Evolutionary conservation across 2,113 vertebrate genomes (phyloP).

Genomic region (Microcebus murinus): DNA sequence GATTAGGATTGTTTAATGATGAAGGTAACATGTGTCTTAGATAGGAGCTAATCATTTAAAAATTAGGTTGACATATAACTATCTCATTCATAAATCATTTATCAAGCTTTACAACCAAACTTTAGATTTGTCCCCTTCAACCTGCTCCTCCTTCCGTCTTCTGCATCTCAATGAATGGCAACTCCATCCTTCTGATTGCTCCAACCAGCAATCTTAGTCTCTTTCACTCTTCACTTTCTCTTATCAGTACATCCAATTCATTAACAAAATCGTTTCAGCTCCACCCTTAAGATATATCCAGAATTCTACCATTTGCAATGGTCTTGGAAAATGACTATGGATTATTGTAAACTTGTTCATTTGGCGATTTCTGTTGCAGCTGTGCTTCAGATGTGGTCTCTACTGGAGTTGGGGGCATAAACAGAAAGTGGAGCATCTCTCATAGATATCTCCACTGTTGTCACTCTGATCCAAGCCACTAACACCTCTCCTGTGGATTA

Average conservation of each 20-base stretch:
- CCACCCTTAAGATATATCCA: neutral
- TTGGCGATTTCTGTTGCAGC: neutral
- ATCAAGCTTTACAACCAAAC: neutral
- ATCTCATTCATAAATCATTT: neutral
- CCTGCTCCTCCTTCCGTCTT: neutral
- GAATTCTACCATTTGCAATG: neutral
- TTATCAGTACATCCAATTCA: neutral
- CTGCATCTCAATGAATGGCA: neutral
- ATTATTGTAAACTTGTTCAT: neutral
- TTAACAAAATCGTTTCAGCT: neutral
- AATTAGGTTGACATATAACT: neutral
- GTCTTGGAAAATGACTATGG: neutral
- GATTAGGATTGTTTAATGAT: neutral
- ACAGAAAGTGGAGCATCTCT: neutral
- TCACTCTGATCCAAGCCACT: neutral
- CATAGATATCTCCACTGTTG: neutral
- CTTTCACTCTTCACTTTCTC: neutral
- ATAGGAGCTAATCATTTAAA: neutral
- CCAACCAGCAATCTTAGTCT: neutral
- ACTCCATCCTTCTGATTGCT: neutral
- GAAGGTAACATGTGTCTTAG: neutral
- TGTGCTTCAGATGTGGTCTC: neutral
- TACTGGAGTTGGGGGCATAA: neutral
- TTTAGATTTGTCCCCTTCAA: neutral
- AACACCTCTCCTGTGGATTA: neutral